Evolutionary conservation across 2,888 invertebrate genomes (phyloP), one percentile per base, ranked within the genome.

Genomic region (Ormyrus rosae): DNA sequence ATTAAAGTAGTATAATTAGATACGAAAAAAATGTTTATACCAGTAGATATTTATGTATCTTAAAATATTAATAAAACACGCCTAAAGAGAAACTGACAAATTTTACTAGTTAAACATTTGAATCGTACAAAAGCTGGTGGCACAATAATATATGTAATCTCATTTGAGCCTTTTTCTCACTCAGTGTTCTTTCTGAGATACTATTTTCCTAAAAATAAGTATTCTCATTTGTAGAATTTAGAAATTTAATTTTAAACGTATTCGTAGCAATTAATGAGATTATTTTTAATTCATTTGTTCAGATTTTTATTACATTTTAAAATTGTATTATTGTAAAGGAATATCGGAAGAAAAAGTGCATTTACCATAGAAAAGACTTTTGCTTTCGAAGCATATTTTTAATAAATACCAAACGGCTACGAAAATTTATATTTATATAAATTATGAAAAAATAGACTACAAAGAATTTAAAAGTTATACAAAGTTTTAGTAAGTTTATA

Each of bases 311-410:
- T 75, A 34, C 34, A 34, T 75, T 80, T 58, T 71, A 7, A 61
- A 75, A 64, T 69, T 65, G 71, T 34, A 34, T 34, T 34, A 34
- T 34, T 34, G 34, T 34, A 34, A 34, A 34, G 34, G 34, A 34
- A 34, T 34, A 34, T 34, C 34, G 34, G 34, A 34, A 13, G 56
- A 48, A 51, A 50, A 72, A 77, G 63, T 51, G 72, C 68, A 68
- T 81, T 81, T 81, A 75, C 11, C 34, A 34, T 63, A 68, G 19
- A 81, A 10, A 81, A 58, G 68, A 64, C 45, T 50, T 67, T 4
- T 34, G 8, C 60, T 70, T 64, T 1, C 53, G 50, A 80, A 71
- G 13, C 19, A n/a, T 77, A 77, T 77, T 81, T 79, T 72, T 61
- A 71, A 67, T 80, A 80, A 61, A 72, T 45, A 80, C 53, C 6